Base-by-base conservation (phyloP, 1,140 invertebrate species). In the Tetramorium alpestre region DNA sequence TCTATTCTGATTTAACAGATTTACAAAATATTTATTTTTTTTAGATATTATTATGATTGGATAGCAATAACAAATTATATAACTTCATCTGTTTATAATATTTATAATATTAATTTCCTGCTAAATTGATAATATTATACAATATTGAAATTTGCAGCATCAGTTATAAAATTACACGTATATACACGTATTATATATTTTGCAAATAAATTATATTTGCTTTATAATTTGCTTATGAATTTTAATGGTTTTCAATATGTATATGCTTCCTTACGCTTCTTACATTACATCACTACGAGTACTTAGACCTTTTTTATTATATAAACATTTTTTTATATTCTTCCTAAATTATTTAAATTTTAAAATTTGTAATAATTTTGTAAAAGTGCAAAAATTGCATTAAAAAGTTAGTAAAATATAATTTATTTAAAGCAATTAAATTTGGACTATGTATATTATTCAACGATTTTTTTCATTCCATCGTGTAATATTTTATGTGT, bases 61-160 rank as follows among this genome's bases (percentile, higher is more conserved):
- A 41, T 69, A 47, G 28, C 41, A 33, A 44, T 58, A 56, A 25
- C 13, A 56, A 54, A 22, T 69, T 3, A 6, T 8, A 25, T 33
- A 16, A 72, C n/a, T 56, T 69, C 18, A 69, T 44, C 5, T 22
- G 2, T 72, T n/a, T 13, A 11, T 81, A 72, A 56, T 44, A 18
- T 38, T 11, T 2, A 56, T 44, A 7, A 58, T 33, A 69, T 81
- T 56, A 70, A 81, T 81, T 54, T 56, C 3, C 10, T 58, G 10
- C 10, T 80, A 2, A 0, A 25, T 70, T 16, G 10, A 44, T 13
- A 44, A 64, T 25, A 67, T 80, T 25, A 22, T 18, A 18, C 13
- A 54, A 41, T 54, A 56, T 69, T 69, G n/a, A 56, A 58, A 82
- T 82, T 47, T 72, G 10, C 60, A 41, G 4, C 44, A 16, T 33